phyloP scores from a whole-genome alignment of 2,888 invertebrate genomes.

The Lamproptera curius region DNA sequence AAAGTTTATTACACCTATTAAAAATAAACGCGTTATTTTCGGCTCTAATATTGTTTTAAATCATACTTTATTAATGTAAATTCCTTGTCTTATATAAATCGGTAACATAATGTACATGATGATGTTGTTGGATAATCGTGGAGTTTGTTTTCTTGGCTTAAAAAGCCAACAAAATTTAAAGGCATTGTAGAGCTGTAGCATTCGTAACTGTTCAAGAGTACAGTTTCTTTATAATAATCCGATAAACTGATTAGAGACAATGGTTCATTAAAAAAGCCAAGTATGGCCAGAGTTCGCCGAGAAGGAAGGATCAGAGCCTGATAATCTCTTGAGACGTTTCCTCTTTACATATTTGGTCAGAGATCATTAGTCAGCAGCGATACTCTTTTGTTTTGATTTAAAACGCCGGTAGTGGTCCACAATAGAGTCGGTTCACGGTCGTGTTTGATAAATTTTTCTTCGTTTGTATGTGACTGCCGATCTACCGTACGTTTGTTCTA shows the following conservation, averaged over 20 bases:
- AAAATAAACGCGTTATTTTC: no score
- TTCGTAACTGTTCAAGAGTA: neutral
- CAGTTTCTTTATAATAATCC: neutral
- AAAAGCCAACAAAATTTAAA: neutral
- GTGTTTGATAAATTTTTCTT: no score
- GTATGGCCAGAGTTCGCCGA: constrained; percentile 9
- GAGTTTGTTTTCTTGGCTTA: neutral
- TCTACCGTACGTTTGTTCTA: no score
- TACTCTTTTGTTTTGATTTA: constrained; percentile 14
- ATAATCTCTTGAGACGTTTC: constrained; percentile 19
- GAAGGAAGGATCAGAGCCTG: constrained; percentile 15
- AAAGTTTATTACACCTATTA: no score
- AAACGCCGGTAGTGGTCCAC: neutral
- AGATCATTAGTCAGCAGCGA: constrained; percentile 9
- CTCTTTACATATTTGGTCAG: constrained; percentile 10
- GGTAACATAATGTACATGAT: no score
- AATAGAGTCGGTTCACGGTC: neutral
- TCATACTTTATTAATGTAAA: no score
- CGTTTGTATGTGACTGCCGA: no score
- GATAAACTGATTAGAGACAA: constrained; percentile 12
- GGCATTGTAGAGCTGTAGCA: neutral
- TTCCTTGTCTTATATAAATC: no score
- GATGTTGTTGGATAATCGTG: no score
- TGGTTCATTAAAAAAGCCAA: constrained; percentile 18
- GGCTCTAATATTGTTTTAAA: no score